phyloP scores from a whole-genome alignment of 1,140 invertebrate species.

The Cecropterus lyciades region DNA sequence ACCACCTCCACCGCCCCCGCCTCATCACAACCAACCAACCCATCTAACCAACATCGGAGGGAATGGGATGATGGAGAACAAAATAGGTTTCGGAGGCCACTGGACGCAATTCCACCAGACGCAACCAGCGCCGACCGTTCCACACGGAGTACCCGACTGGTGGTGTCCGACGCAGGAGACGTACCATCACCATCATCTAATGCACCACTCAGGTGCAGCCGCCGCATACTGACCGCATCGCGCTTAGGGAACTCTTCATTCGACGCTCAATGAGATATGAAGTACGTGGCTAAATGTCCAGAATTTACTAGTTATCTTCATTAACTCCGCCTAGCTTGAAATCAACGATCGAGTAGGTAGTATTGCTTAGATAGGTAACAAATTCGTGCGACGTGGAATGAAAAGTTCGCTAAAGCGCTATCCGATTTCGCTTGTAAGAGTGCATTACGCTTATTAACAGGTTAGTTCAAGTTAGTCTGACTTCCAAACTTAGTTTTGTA shows the following conservation, averaged over 20 bases:
- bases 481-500: conserved; percentile 32
- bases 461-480: conserved; percentile 44
- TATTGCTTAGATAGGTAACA: conserved; percentile 23
- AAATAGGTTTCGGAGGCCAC: conserved; percentile 71
- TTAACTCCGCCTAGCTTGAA: conserved; percentile 38
- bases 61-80: conserved; percentile 75
- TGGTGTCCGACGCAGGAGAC: conserved; percentile 81
- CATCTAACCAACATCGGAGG: conserved; percentile 78
- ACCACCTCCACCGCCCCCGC: conserved; percentile 50
- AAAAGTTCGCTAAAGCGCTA: conserved; percentile 78
- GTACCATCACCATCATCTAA: conserved; percentile 78
- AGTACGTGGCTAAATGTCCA: conserved; percentile 20
- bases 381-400: conserved; percentile 66
- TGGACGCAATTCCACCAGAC: conserved; percentile 78
- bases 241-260: conserved; percentile 83
- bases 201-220: conserved; percentile 79
- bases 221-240: conserved; percentile 83
- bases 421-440: conserved; percentile 47
- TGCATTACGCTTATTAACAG: conserved; percentile 73
- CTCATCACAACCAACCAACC: conserved; percentile 68
- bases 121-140: conserved; percentile 69
- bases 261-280: conserved; percentile 46
- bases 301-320: conserved; percentile 16
- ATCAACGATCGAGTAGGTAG: conserved; percentile 17
- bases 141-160: conserved; percentile 77